Conservation (phyloP, 2,113 vertebrate genomes). For the Mugil cephalus region DNA sequence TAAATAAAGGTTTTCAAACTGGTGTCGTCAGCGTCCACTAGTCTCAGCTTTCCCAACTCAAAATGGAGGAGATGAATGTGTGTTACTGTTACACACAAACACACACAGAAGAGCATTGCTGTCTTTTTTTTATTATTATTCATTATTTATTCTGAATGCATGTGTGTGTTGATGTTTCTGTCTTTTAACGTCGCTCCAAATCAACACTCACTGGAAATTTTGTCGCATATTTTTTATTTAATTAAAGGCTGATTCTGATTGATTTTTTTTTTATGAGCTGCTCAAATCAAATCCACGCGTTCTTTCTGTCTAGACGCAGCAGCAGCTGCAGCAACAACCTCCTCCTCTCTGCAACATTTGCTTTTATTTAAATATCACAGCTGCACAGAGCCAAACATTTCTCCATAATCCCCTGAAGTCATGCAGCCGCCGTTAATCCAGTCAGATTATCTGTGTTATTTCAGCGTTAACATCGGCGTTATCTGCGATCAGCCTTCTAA, state of each 20-base stretch:
- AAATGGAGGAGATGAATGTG: conserved; percentile 68
- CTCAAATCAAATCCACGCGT: no score
- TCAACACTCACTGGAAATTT: no score
- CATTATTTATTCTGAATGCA: no score
- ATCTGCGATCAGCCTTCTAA: conserved; percentile 43
- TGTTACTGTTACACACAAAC: conserved; percentile 11
- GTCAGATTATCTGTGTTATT: conserved; percentile 45
- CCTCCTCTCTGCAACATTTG: background rate
- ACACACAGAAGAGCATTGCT: conserved; percentile 13
- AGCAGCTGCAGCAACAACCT: background rate
- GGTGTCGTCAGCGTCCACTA: conserved; percentile 62
- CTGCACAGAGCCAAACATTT: conserved; percentile 5
- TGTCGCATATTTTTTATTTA: no score
- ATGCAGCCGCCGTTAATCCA: conserved; percentile 42
- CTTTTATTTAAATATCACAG: background rate
- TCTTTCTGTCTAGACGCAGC: background rate
- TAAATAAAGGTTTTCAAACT: conserved; percentile 57
- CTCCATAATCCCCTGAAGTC: conserved; percentile 28
- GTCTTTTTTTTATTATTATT: conserved; percentile 12
- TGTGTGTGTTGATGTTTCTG: no score
- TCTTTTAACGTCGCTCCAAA: no score
- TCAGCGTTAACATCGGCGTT: conserved; percentile 32
- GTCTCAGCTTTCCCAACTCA: conserved; percentile 44
- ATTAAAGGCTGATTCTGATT: no score
- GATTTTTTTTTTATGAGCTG: no score